Conservation (phyloP, 37 sponge, comb jelly and placozoan species). For the Halichondria panicea region DNA sequence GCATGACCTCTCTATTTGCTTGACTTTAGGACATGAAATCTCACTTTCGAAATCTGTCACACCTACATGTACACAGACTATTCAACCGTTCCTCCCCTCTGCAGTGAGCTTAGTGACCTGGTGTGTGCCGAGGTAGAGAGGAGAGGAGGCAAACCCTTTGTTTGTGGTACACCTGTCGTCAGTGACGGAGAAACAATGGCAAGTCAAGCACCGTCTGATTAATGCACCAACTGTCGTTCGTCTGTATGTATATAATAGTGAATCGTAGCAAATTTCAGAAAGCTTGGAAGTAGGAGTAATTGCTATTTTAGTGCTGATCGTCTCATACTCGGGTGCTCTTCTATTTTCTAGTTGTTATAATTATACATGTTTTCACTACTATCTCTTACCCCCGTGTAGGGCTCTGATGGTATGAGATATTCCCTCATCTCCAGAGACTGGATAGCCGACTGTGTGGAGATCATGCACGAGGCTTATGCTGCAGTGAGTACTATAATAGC, state of each 20-base stretch:
- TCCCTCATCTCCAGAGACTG: slow-evolving; percentile 78
- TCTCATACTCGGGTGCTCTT: neutral
- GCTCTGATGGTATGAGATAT: slow-evolving; percentile 63
- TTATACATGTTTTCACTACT: neutral
- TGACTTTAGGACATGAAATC: neutral
- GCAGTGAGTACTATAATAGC: slow-evolving; percentile 38
- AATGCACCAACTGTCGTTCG: no score
- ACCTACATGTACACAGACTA: neutral
- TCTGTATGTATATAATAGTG: slow-evolving; percentile 1
- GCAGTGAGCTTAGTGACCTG: slow-evolving; percentile 52
- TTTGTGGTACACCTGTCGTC: slow-evolving; percentile 75
- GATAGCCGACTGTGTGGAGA: slow-evolving; percentile 80
- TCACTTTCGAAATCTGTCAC: neutral
- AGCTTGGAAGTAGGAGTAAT: neutral
- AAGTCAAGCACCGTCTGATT: no score
- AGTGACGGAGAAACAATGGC: slow-evolving; percentile 78
- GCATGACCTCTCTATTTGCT: neutral
- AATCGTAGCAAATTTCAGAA: neutral
- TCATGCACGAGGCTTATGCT: slow-evolving; percentile 73
- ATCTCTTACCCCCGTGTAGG: slow-evolving; percentile 19
- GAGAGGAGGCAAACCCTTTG: slow-evolving; percentile 71
- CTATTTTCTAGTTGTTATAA: neutral
- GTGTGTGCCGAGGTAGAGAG: slow-evolving; percentile 58
- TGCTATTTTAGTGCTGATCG: neutral
- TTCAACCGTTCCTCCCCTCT: neutral